A percentile compares a stretch with the other conserved stretches of the same genome.
These are phyloP conservation scores for Phaedon cochleariae DNA, from an alignment of 2,888 invertebrate genomes.

Conservation along the genomic window DNA sequence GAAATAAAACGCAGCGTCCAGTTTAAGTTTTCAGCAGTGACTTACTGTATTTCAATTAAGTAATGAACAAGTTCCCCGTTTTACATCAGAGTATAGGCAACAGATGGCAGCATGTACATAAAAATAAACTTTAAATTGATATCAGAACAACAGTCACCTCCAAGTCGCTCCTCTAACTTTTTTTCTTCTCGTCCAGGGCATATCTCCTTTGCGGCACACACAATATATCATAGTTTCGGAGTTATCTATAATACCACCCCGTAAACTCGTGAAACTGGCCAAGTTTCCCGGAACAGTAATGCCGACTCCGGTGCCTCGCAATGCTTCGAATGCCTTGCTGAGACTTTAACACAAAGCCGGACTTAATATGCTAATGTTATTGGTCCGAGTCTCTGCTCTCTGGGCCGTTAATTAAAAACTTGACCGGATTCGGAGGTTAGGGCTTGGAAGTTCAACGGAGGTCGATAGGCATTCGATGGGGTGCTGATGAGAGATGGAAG, in stretches of 20 bases:
- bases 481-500: neutral
- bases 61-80: too few relatives aligned
- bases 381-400: constrained; percentile 37
- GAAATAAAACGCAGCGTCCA: too few relatives aligned
- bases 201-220: neutral
- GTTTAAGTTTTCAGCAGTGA: too few relatives aligned
- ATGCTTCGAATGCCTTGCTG: constrained; percentile 19
- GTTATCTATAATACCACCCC: constrained; percentile 17
- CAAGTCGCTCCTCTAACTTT: neutral
- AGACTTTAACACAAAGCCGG: constrained; percentile 38
- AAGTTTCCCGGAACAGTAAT: constrained; percentile 20
- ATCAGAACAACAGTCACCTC: too few relatives aligned
- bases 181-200: neutral
- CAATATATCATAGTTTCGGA: constrained; percentile 7
- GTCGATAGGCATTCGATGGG: constrained; percentile 15
- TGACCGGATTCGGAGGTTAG: constrained; percentile 21
- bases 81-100: too few relatives aligned
- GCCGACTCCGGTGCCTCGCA: constrained; percentile 23
- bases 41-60: too few relatives aligned
- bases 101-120: too few relatives aligned
- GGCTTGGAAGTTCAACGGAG: neutral
- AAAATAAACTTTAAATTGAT: too few relatives aligned
- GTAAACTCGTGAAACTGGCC: constrained; percentile 19
- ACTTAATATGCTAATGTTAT: constrained; percentile 44
- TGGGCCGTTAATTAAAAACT: constrained; percentile 32